phyloP scores from a whole-genome alignment of 2,113 vertebrate genomes.

The Opisthocomus hoazin region DNA sequence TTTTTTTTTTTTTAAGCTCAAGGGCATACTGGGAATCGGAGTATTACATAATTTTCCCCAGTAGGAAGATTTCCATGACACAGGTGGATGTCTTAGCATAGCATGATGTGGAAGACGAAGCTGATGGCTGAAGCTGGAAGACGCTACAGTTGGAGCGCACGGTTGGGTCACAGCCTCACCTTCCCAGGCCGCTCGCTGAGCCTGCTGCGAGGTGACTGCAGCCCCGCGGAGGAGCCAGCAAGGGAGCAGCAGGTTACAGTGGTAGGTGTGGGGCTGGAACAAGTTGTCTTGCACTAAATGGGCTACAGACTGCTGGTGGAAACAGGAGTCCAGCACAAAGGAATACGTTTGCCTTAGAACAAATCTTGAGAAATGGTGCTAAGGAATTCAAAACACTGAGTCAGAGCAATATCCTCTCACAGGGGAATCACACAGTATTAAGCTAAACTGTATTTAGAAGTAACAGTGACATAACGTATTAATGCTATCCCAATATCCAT shows the following conservation, averaged over 20 bases:
- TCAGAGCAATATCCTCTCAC: not conserved
- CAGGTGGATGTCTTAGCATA: not conserved
- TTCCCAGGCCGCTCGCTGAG: fast-evolving
- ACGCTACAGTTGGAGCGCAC: not conserved
- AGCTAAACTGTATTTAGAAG: not conserved
- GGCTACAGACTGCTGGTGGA: not conserved
- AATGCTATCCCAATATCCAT: not conserved
- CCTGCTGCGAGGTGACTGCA: not conserved
- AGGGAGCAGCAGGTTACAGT: fast-evolving
- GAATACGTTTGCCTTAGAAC: not conserved
- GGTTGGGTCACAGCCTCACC: not conserved
- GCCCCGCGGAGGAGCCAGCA: not conserved
- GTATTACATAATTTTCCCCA: not conserved
- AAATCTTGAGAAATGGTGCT: not conserved
- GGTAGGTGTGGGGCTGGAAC: not conserved
- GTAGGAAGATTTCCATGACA: not conserved
- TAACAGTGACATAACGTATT: not conserved
- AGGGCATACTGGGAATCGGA: not conserved
- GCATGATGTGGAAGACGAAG: not conserved
- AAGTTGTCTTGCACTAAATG: not conserved
- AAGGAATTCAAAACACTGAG: not conserved
- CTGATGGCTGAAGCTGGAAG: not conserved
- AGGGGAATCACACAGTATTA: not conserved
- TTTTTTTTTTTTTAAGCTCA: not conserved
- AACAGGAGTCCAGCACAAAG: not conserved